These are phyloP conservation scores for Oncorhynchus mykiss DNA, from an alignment of 2,113 vertebrate genomes.

Conservation along the genomic window DNA sequence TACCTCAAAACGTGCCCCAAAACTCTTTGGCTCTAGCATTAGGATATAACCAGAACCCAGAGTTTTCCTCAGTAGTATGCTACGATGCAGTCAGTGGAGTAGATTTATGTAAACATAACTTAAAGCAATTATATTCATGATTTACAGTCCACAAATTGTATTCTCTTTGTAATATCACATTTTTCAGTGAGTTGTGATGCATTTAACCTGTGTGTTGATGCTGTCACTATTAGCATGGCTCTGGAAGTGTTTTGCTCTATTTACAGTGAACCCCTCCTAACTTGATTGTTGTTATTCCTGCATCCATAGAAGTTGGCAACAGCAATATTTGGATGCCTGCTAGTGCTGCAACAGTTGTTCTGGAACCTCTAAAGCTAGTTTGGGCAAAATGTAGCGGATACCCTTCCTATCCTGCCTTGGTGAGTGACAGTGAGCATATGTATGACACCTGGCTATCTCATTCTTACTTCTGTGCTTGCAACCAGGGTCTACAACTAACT, in stretches of 20 bases:
- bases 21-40: too few relatives aligned
- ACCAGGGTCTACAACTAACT: too few relatives aligned
- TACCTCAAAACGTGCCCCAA: too few relatives aligned
- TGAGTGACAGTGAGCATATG: slow-evolving; percentile 73
- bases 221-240: slow-evolving; percentile 47
- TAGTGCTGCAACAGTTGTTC: slow-evolving; percentile 85
- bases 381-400: slow-evolving; percentile 99
- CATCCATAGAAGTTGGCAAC: slow-evolving; percentile 90
- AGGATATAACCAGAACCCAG: too few relatives aligned
- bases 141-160: too few relatives aligned
- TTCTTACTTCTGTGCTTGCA: too few relatives aligned
- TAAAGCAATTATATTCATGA: too few relatives aligned
- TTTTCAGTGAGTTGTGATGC: too few relatives aligned
- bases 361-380: slow-evolving; percentile 96
- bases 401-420: slow-evolving; percentile 97
- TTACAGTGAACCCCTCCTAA: slow-evolving; percentile 57
- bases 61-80: too few relatives aligned
- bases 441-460: not conserved
- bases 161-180: too few relatives aligned
- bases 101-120: too few relatives aligned
- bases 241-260: slow-evolving; percentile 51
- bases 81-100: too few relatives aligned
- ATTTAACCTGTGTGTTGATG: not conserved
- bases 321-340: slow-evolving; percentile 96
- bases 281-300: slow-evolving; percentile 67